Evolutionary conservation across 2,888 invertebrate species (phyloP), one percentile per base, ranked within the genome.

Genomic region (Poecilus cupreus): DNA sequence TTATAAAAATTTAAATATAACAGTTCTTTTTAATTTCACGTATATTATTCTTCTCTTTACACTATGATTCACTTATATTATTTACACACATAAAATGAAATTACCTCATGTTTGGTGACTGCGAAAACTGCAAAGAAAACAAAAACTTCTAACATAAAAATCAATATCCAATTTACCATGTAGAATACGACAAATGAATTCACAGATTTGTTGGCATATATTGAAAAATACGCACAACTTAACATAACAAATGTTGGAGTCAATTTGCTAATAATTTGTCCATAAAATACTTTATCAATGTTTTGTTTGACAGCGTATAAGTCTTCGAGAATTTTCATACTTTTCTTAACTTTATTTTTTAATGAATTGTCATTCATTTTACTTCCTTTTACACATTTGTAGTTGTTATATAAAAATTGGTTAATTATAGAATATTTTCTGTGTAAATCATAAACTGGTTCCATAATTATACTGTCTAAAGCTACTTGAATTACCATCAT

Each of bases 221-320:
- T 6, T 10, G 64, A 37, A 37, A 68, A 68, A 68, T 68, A 68
- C 0, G 64, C 13, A 37, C 64, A 10, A n/a, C 4, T 4, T 20
- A 68, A 2, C 8, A 37, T 68, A 16, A 37, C 8, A 37, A 68
- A 68, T 11, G 37, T 16, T 10, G 37, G 37, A 11, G 16, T 18
- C 37, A 68, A 37, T 37, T 68, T 68, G 1, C 37, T 6, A 10
- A 68, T 68, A 18, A 68, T 68, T 68, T 68, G 64, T 18, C 64
- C 64, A 18, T 20, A 68, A 68, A 68, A 68, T 37, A 68, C 16
- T 68, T n/a, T 37, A 68, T 68, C 64, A 18, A 37, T 4, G 1
- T 68, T 16, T 18, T 18, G 13, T 37, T 68, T 68, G 5, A 68
- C 37, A 3, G 8, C 37, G 11, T 68, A 68, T 4, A 68, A 18